Percentiles rank a stretch among this genome's conserved stretches.
Conservation (phyloP, 2,888 invertebrate genomes). For the Ophonus ardosiacus region DNA sequence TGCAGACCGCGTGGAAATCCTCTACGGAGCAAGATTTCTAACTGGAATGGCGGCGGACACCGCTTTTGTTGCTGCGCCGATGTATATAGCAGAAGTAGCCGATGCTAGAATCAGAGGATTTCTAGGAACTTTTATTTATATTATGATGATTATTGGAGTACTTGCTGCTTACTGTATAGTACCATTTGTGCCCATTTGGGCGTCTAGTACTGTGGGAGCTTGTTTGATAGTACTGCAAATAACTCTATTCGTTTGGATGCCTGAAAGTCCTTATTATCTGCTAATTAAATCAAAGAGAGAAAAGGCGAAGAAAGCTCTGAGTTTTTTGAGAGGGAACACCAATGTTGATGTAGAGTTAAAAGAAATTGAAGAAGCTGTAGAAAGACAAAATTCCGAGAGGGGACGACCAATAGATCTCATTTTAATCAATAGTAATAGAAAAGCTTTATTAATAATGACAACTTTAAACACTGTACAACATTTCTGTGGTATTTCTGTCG, state of each 20-base stretch:
- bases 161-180: constrained; percentile 73
- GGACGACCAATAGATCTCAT: constrained; percentile 72
- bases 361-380: constrained; percentile 72
- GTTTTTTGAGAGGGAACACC: constrained; percentile 68
- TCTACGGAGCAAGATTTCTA: constrained; percentile 73
- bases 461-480: constrained; percentile 73
- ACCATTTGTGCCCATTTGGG: constrained; percentile 72
- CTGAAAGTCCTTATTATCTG: constrained; percentile 74
- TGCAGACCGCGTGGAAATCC: constrained; percentile 70
- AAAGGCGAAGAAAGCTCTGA: constrained; percentile 70
- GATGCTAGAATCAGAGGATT: constrained; percentile 74
- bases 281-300: constrained; percentile 70
- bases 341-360: constrained; percentile 71
- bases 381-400: constrained; percentile 71
- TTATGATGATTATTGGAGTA: constrained; percentile 74
- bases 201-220: constrained; percentile 72
- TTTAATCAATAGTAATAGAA: constrained; percentile 72
- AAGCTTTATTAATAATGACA: constrained; percentile 73
- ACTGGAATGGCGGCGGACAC: constrained; percentile 74
- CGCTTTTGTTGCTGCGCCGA: constrained; percentile 74
- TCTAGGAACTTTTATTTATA: constrained; percentile 72
- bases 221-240: constrained; percentile 70
- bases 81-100: constrained; percentile 75
- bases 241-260: constrained; percentile 72
- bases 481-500: constrained; percentile 73